phyloP scores from a whole-genome alignment of 2,797 vertebrate genomes.

The Sebastes trivittatus region DNA sequence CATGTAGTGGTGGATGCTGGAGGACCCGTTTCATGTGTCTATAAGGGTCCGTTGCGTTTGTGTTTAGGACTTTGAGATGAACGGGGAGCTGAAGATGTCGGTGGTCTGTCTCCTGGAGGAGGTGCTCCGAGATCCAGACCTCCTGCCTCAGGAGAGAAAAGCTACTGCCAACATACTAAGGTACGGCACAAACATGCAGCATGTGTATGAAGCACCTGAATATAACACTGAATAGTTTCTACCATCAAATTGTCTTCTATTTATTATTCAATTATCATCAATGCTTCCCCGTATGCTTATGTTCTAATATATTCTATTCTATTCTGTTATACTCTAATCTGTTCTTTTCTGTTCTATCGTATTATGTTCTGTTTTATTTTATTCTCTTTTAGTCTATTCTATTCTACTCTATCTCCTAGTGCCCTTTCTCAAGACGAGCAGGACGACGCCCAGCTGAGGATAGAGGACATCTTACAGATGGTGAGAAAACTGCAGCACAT shows the following conservation, averaged over 20 bases:
- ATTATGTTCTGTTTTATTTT: background rate
- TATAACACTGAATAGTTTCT: background rate
- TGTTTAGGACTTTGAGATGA: conserved; percentile 94
- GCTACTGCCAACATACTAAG: conserved; percentile 95
- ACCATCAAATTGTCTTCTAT: background rate
- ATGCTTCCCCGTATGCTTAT: background rate
- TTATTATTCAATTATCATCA: background rate
- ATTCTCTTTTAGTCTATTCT: background rate
- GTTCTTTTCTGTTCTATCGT: background rate
- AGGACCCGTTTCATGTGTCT: background rate
- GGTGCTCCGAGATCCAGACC: conserved; percentile 95
- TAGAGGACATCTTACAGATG: conserved; percentile 93
- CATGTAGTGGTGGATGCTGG: background rate
- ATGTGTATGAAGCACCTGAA: background rate
- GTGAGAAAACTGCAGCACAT: conserved; percentile 76
- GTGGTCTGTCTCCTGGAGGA: conserved; percentile 94
- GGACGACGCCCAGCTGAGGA: conserved; percentile 91
- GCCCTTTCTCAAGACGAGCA: conserved; percentile 95
- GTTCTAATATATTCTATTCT: background rate
- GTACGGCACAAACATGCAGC: conserved; percentile 57
- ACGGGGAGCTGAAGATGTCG: conserved; percentile 92
- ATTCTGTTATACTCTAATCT: background rate
- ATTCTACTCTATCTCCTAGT: conserved; percentile 68
- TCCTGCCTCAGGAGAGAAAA: conserved; percentile 96
- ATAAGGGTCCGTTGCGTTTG: background rate